Evolutionary conservation across 2,888 invertebrate genomes (phyloP), one percentile per base, ranked within the genome.

Genomic region (Mythimna vitellina): DNA sequence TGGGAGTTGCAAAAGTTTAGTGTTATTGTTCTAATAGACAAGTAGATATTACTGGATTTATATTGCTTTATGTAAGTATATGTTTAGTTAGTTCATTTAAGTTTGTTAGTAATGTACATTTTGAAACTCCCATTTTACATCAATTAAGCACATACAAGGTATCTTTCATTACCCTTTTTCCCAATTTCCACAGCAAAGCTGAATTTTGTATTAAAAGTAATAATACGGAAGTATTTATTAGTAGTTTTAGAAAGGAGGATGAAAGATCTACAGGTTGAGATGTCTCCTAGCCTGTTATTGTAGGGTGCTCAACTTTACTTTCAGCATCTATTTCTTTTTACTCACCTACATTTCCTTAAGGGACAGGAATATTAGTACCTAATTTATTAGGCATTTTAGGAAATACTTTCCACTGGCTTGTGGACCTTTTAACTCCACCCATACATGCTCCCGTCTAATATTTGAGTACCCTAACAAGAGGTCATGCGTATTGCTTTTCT

Each of bases 81-180:
- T 35, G 25, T 22, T 38, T 38, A 25, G 17, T 64, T 17, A 25
- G 60, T 49, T 54, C 51, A 22, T 67, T 38, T 9, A 66, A 22
- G 32, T 51, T 61, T 22, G 54, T 57, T 79, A 60, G 8, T 64
- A 46, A 35, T 35, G 38, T 56, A 70, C 68, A 65, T 85, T 88
- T 90, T 90, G 90, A 88, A 90, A 88, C 88, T 89, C 89, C 85
- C 89, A 86, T 76, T 62, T 9, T 73, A 75, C 80, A 89, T 78
- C 84, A 85, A 86, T 80, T 81, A 90, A 90, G 90, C 89, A 90
- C 89, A 89, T 80, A 83, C 68, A 87, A 70, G 51, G 71, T 66
- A 75, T 87, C 83, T 82, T 84, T 80, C 79, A 81, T 78, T 75
- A 60, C 72, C 84, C 83, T 82, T 83, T 66, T 80, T 53, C 7